These are phyloP conservation scores for Scarus forsteni DNA, from an alignment of 2,797 vertebrate species.

Conservation along the genomic window DNA sequence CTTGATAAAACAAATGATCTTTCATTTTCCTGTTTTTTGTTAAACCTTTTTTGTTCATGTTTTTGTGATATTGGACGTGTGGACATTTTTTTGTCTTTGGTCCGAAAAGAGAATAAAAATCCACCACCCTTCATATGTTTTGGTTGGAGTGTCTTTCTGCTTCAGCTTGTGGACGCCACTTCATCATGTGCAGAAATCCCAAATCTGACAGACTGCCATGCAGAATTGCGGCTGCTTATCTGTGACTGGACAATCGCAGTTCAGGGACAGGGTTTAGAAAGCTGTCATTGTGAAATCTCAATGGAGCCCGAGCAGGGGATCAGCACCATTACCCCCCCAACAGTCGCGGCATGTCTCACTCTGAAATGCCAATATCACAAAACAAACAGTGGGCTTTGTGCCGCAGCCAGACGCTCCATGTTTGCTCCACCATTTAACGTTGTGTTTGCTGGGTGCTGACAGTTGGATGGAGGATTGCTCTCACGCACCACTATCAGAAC, in stretches of 20 bases:
- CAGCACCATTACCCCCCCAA: conserved; percentile 3
- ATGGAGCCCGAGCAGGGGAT: background rate
- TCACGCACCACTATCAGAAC: conserved; percentile 22
- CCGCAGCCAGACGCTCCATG: conserved; percentile 12
- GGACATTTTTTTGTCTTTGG: background rate
- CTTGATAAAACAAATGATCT: too few relatives aligned
- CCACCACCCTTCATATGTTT: background rate
- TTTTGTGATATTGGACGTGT: too few relatives aligned
- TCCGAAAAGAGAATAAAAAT: background rate
- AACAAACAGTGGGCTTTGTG: conserved; percentile 41
- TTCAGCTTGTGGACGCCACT: background rate
- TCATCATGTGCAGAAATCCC: background rate
- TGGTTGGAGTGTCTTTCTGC: background rate
- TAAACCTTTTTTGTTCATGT: too few relatives aligned
- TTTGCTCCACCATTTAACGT: conserved; percentile 23
- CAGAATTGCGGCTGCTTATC: background rate
- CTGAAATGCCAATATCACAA: conserved; percentile 39
- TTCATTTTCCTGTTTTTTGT: too few relatives aligned
- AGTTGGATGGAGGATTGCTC: background rate
- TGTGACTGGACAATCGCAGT: background rate
- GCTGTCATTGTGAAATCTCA: background rate
- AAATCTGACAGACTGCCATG: background rate
- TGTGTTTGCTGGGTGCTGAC: conserved; percentile 25
- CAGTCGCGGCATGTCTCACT: conserved; percentile 7
- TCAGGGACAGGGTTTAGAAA: background rate